Evolutionary conservation across 2,113 vertebrate species (phyloP), one percentile per base, ranked within the genome.

Genomic region (Callithrix jacchus): DNA sequence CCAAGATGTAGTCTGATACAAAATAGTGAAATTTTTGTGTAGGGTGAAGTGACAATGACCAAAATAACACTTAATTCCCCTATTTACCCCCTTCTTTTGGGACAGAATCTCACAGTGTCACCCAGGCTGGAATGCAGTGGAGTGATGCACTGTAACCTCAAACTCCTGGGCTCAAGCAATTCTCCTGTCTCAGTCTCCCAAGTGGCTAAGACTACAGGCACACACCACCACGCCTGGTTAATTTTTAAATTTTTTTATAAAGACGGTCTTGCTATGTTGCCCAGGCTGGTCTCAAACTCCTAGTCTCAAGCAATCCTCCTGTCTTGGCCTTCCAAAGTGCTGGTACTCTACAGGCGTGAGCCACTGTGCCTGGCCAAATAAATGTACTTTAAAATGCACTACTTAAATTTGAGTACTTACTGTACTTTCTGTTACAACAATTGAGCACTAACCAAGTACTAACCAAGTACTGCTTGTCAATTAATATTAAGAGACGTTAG

Each of bases 361-460:
- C 30, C 66, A 68, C 66, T n/a, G 32, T 3, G 6, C 66, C 32
- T 3, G 7, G 66, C 66, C 3, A 77, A 30, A 40, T 5, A 76
- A 40, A 87, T 16, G 45, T 25, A 83, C 87, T 83, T 90, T 83
- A 73, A 93, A 95, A 71, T 80, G 16, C 77, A 95, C 37, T 82
- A 92, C 32, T 56, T 74, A 79, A 6, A 5, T 66, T 21, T 42
- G 3, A 95, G 40, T 45, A 70, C 5, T 91, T 47, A 70, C 1
- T 82, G 16, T 84, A 88, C 45, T 87, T 84, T 70, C 61, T 82
- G 32, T 27, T 76, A 89, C 1, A 87, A 81, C 18, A 68, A 81
- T 7, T 82, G 25, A 89, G 32, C 45, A 87, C 45, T 77, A 49
- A 87, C 30, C 32, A 42, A 42, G 42, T 47, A 52, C 58, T 70